These are phyloP conservation scores for Macroglossus sobrinus DNA, from an alignment of 2,113 vertebrate genomes.

Conservation along the genomic window DNA sequence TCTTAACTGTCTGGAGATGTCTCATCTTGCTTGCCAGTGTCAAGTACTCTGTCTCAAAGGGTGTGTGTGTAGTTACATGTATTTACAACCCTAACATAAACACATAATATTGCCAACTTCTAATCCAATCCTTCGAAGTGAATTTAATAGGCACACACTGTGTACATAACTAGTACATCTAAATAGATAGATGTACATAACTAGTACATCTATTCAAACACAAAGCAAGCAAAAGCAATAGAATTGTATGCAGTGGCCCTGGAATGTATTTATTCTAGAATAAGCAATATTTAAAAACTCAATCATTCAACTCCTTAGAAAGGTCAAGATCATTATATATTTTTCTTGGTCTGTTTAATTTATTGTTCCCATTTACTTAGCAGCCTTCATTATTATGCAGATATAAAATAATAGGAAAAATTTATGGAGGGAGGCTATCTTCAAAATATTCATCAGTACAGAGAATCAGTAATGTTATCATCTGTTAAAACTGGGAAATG, in stretches of 20 bases:
- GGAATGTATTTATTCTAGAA: constrained; percentile 12
- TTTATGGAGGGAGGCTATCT: neutral
- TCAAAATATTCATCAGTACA: constrained; percentile 25
- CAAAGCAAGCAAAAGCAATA: neutral
- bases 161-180: neutral
- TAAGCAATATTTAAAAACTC: constrained; percentile 33
- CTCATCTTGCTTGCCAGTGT: constrained; percentile 1
- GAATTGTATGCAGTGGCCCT: neutral
- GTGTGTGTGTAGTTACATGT: neutral
- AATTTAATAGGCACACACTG: neutral
- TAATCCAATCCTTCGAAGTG: neutral
- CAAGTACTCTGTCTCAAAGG: neutral
- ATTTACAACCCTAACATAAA: neutral
- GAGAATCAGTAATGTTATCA: constrained; percentile 16
- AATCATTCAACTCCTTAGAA: constrained; percentile 13
- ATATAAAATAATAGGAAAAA: constrained; percentile 46
- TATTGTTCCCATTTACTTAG: constrained; percentile 2
- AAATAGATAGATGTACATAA: no score
- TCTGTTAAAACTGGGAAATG: neutral
- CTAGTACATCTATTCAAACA: neutral
- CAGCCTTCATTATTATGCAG: constrained; percentile 43
- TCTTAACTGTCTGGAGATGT: neutral
- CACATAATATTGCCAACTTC: neutral
- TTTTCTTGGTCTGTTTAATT: constrained; percentile 41
- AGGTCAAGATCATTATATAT: constrained; percentile 38